These are phyloP conservation scores for Mugil cephalus DNA, from an alignment of 2,113 vertebrate species.

Conservation along the genomic window DNA sequence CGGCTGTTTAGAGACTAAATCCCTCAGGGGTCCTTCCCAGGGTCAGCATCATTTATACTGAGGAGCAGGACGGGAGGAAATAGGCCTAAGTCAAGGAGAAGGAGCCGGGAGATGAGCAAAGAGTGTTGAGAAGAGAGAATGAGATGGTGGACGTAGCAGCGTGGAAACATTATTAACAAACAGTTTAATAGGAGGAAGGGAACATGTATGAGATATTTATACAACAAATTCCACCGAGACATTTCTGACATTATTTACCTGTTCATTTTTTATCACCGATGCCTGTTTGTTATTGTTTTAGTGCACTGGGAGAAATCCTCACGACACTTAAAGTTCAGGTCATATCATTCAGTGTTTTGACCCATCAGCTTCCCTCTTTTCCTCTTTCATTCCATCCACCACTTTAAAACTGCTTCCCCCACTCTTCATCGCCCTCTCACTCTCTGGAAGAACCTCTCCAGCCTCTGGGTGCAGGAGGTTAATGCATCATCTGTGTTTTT, in stretches of 20 bases:
- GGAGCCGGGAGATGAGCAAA: conserved; percentile 28
- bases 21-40: conserved; percentile 66
- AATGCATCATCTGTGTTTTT: conserved; percentile 53
- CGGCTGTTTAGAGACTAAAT: conserved; percentile 76
- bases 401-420: conserved; percentile 35
- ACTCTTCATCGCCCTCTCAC: not conserved
- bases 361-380: conserved; percentile 7
- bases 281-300: not conserved
- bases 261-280: too few species aligned
- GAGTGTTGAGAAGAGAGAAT: conserved; percentile 22
- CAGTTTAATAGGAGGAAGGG: too few species aligned
- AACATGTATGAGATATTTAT: too few species aligned
- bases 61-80: conserved; percentile 58
- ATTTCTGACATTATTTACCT: not conserved
- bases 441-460: conserved; percentile 1
- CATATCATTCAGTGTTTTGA: not conserved
- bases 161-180: conserved; percentile 17
- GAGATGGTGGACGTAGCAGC: not conserved
- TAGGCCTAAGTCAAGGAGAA: conserved; percentile 46
- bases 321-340: conserved; percentile 13
- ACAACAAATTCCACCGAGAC: too few species aligned
- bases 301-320: not conserved
- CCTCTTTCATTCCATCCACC: not conserved
- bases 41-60: conserved; percentile 73
- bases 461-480: conserved; percentile 56